A percentile compares a stretch with the other conserved stretches of the same genome.
These are phyloP conservation scores for Gymnobelideus leadbeateri DNA, from an alignment of 2,113 vertebrate genomes.

Conservation along the genomic window DNA sequence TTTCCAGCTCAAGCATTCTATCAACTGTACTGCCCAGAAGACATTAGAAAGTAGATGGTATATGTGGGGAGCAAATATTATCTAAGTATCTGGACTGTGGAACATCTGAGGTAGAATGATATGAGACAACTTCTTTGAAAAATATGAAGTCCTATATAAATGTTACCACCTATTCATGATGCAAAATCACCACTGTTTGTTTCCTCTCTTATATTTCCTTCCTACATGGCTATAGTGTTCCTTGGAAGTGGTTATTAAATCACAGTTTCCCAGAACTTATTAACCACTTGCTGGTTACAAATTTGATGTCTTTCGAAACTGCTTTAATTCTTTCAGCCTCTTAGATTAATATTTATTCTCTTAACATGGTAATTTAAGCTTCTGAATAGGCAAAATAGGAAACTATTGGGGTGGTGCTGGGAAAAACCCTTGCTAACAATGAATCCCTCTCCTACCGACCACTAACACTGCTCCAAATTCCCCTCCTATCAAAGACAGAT, in stretches of 20 bases:
- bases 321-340: neutral
- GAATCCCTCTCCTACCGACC: neutral
- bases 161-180: neutral
- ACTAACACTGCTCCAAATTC: neutral
- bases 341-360: neutral
- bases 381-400: neutral
- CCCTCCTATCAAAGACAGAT: neutral
- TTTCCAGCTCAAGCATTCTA: neutral
- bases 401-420: neutral
- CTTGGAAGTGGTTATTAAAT: neutral
- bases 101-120: neutral
- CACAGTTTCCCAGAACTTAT: neutral
- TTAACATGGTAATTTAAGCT: neutral
- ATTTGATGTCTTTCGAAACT: neutral
- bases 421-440: neutral
- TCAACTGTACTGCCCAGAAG: neutral
- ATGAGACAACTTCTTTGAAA: neutral
- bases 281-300: neutral
- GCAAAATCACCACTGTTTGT: neutral
- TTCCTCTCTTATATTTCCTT: neutral
- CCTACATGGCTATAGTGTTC: neutral
- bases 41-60: neutral
- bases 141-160: neutral
- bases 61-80: neutral
- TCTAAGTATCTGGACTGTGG: neutral